Percentiles rank a stretch among this genome's conserved stretches.
These are phyloP conservation scores for Zaprionus davidi DNA, from an alignment of 1,140 invertebrate species.

Conservation along the genomic window DNA sequence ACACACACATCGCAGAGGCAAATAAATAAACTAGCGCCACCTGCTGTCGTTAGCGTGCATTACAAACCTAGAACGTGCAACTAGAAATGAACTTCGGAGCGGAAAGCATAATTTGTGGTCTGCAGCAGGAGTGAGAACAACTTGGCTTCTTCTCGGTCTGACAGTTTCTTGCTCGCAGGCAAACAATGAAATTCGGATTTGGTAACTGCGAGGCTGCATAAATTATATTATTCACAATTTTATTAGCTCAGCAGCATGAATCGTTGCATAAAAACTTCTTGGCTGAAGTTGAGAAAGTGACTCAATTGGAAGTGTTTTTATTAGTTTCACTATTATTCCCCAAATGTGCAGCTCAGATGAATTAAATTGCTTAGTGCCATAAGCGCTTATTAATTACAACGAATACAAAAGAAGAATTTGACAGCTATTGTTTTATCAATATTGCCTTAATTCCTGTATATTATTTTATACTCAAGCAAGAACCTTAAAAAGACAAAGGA, in stretches of 20 bases:
- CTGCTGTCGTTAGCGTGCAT: conserved; percentile 76
- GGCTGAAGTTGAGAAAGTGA: not conserved
- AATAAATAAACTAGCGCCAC: conserved; percentile 80
- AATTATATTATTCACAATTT: conserved; percentile 1
- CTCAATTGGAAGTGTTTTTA: not conserved
- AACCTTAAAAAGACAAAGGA: not conserved
- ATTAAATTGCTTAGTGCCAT: not conserved
- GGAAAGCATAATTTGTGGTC: conserved; percentile 72
- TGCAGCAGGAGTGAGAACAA: not conserved
- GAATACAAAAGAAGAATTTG: not conserved
- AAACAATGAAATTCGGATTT: not conserved
- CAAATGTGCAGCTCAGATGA: not conserved
- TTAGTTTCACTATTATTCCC: not conserved
- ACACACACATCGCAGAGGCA: conserved; percentile 29
- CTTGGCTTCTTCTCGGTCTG: not conserved
- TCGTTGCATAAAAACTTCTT: not conserved
- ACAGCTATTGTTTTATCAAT: too few species aligned
- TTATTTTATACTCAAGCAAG: too few species aligned
- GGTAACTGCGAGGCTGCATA: not conserved
- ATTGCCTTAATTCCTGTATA: too few species aligned
- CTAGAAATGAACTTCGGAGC: conserved; percentile 24
- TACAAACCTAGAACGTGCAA: conserved; percentile 24
- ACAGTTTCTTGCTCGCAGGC: not conserved
- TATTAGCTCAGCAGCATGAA: not conserved
- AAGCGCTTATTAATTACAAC: not conserved